Conservation (phyloP, 2,797 vertebrate species). For the Phaenicophaeus curvirostris region DNA sequence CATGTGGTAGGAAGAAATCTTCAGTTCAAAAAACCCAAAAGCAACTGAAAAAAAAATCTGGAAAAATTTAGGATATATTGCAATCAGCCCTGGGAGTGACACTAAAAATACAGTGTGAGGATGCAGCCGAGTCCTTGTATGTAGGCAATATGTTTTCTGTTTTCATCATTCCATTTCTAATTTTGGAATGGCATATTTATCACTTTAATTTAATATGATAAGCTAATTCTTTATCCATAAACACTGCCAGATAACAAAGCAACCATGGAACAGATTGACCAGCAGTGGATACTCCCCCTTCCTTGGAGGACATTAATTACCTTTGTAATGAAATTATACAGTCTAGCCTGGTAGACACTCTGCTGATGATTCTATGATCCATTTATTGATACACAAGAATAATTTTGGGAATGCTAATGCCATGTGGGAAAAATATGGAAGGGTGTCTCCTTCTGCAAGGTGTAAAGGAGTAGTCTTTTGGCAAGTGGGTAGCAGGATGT, state of each 20-base stretch:
- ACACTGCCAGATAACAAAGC: not conserved
- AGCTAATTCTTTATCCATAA: not conserved
- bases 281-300: not conserved
- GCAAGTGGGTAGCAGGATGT: not conserved
- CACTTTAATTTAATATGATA: not conserved
- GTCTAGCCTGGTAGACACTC: not conserved
- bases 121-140: not conserved
- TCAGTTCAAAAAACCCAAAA: not conserved
- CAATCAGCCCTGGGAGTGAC: not conserved
- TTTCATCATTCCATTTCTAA: not conserved
- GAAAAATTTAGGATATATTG: not conserved
- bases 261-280: not conserved
- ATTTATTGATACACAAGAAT: not conserved
- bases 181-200: not conserved
- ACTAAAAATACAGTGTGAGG: not conserved
- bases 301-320: not conserved
- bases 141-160: not conserved
- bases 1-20: rapidly evolving
- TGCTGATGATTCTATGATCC: not conserved
- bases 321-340: not conserved
- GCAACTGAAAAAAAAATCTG: not conserved
- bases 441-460: not conserved
- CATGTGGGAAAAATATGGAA: not conserved
- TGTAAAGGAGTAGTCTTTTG: not conserved
- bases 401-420: not conserved